Conservation (phyloP, 2,113 vertebrate species). For the Typhlomys cinereus region DNA sequence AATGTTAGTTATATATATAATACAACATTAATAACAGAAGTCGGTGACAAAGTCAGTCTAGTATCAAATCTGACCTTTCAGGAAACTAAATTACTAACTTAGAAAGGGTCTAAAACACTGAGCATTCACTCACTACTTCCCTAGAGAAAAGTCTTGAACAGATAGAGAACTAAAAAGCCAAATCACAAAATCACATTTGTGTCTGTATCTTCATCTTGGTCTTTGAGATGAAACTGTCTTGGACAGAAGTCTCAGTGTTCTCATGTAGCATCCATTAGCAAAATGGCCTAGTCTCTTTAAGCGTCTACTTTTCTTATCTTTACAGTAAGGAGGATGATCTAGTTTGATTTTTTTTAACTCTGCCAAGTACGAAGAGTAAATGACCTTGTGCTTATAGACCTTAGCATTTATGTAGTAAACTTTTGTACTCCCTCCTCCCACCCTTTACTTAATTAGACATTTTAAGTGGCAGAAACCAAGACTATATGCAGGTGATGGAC, state of each 20-base stretch:
- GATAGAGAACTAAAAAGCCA: neutral
- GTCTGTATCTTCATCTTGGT: neutral
- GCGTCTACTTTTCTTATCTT: neutral
- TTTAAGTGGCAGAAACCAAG: neutral
- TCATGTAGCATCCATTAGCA: neutral
- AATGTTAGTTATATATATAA: too few species aligned
- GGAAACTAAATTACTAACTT: neutral
- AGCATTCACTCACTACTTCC: neutral
- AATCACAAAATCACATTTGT: neutral
- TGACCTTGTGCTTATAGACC: neutral
- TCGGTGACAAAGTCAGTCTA: neutral
- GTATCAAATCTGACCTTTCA: neutral
- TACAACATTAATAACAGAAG: too few species aligned
- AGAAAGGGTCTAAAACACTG: neutral
- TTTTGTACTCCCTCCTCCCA: neutral
- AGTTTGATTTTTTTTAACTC: neutral
- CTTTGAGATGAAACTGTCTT: neutral
- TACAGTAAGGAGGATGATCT: neutral
- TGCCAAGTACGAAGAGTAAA: neutral
- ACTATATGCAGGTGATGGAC: neutral
- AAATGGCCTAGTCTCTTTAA: neutral
- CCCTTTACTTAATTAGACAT: neutral
- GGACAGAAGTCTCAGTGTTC: neutral
- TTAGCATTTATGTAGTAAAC: neutral
- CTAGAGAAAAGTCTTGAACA: neutral